Percentiles rank a stretch among this genome's conserved stretches.
Conservation (phyloP, 2,113 vertebrate genomes). For the Antechinus flavipes region DNA sequence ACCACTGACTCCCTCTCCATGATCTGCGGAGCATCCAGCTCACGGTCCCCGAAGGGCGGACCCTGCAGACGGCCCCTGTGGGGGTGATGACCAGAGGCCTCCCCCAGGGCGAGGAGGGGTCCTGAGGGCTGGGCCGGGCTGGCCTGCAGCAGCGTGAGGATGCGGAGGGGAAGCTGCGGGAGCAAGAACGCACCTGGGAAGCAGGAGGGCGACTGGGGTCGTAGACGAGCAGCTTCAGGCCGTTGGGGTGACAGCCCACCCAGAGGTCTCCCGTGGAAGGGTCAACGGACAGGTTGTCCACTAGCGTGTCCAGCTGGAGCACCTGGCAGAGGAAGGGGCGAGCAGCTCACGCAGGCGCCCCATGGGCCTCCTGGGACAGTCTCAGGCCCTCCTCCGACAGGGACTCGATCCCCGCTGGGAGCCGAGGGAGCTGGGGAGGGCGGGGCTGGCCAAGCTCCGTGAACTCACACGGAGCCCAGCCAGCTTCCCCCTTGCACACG, state of each 20-base stretch:
- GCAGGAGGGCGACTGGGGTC: slow-evolving; percentile 88
- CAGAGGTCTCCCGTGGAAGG: slow-evolving; percentile 92
- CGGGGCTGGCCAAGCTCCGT: no score
- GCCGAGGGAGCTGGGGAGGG: no score
- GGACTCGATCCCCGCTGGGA: neutral
- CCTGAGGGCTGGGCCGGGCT: neutral
- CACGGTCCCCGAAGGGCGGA: neutral
- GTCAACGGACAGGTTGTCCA: slow-evolving; percentile 94
- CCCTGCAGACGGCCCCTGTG: no score
- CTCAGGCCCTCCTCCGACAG: accelerated
- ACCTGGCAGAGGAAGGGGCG: slow-evolving; percentile 80
- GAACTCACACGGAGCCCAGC: no score
- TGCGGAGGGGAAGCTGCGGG: neutral
- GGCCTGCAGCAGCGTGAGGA: neutral
- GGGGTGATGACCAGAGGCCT: neutral
- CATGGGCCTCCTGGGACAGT: neutral
- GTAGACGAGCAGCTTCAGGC: slow-evolving; percentile 82
- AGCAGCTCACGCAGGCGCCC: slow-evolving; percentile 9
- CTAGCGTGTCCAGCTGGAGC: slow-evolving; percentile 87
- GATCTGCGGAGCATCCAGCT: no score
- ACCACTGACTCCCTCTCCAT: no score
- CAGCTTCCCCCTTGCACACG: neutral
- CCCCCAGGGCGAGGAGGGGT: no score
- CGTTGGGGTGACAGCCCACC: slow-evolving; percentile 92
- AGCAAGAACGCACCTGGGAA: slow-evolving; percentile 90